Conservation (phyloP, 2,113 vertebrate species). For the Brevimyrus niger region DNA sequence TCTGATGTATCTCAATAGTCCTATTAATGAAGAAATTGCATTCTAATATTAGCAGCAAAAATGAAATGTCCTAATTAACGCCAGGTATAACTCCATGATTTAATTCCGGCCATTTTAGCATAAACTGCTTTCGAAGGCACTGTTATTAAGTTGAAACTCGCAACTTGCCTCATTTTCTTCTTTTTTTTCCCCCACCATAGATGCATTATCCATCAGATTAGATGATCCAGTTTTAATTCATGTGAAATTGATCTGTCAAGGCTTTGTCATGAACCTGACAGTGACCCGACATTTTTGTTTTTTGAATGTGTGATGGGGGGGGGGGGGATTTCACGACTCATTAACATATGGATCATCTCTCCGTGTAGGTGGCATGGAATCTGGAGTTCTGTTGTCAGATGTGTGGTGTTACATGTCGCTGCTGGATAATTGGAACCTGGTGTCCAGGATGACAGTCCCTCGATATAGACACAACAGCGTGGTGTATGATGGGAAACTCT, state of each 20-base stretch:
- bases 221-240: neutral
- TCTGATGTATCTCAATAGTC: neutral
- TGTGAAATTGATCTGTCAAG: neutral
- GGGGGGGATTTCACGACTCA: neutral
- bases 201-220: neutral
- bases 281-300: neutral
- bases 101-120: neutral
- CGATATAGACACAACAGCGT: slow-evolving; percentile 94
- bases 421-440: slow-evolving; percentile 97
- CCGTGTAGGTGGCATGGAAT: slow-evolving; percentile 85
- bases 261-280: neutral
- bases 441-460: slow-evolving; percentile 92
- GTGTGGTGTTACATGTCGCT: slow-evolving; percentile 99
- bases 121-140: neutral
- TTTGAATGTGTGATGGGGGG: neutral
- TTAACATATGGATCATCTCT: slow-evolving; percentile 11
- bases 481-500: slow-evolving; percentile 93
- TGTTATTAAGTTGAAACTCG: neutral
- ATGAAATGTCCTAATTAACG: neutral
- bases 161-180: neutral
- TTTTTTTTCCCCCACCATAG: neutral
- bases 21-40: neutral
- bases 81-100: neutral
- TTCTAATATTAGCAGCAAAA: neutral
- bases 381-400: slow-evolving; percentile 85